A percentile compares a stretch with the other conserved stretches of the same genome.
phyloP scores from a whole-genome alignment of 2,888 invertebrate genomes.

The Pasiphila rectangulata region DNA sequence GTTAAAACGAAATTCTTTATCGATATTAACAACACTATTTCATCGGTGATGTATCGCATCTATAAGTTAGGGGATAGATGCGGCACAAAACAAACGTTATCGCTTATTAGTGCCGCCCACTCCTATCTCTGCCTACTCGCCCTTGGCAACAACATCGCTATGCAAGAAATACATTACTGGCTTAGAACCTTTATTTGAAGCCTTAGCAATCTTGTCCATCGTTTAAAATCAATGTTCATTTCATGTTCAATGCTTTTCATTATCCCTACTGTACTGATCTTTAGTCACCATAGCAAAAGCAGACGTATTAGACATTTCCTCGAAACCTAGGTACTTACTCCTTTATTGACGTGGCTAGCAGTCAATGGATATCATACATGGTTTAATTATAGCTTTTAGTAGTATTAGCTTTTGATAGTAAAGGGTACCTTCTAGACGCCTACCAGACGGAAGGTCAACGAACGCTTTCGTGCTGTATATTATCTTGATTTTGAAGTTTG shows the following conservation, averaged over 20 bases:
- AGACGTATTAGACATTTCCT: too few relatives aligned
- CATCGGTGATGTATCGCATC: conserved; percentile 23
- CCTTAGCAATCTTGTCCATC: background rate
- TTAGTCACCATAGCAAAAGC: too few relatives aligned
- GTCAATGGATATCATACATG: conserved; percentile 47
- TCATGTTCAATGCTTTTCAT: too few relatives aligned
- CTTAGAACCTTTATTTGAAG: conserved; percentile 17
- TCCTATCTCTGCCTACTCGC: conserved; percentile 28
- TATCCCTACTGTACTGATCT: too few relatives aligned
- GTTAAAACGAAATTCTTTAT: conserved; percentile 20
- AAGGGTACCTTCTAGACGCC: conserved; percentile 58
- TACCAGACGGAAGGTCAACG: conserved; percentile 61
- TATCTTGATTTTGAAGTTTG: conserved; percentile 37
- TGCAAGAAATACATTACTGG: conserved; percentile 43
- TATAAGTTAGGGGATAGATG: conserved; percentile 33
- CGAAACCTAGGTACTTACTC: background rate
- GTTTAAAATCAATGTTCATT: too few relatives aligned
- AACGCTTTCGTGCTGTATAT: conserved; percentile 56
- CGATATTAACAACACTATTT: conserved; percentile 17
- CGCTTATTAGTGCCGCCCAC: conserved; percentile 44
- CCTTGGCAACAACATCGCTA: conserved; percentile 28
- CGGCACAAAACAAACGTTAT: conserved; percentile 50
- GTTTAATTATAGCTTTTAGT: conserved; percentile 34
- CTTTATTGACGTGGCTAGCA: conserved; percentile 25
- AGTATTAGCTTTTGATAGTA: too few relatives aligned